Conservation (phyloP, 1,140 invertebrate species). For the Conopomorpha cramerella region DNA sequence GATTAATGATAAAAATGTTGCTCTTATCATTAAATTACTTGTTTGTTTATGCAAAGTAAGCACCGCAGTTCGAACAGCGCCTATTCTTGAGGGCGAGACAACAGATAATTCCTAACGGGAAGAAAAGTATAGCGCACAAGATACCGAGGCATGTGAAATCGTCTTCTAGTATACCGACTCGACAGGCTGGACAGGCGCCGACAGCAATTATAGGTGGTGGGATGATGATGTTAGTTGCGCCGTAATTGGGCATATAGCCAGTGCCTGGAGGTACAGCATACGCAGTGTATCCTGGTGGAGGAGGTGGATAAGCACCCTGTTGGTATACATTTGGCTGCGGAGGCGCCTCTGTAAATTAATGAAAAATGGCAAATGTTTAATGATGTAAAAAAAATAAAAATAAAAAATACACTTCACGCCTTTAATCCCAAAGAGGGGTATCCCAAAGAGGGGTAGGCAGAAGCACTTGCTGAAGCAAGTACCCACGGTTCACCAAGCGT, state of each 20-base stretch:
- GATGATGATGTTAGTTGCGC: conserved; percentile 55
- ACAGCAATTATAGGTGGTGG: conserved; percentile 58
- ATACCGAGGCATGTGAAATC: conserved; percentile 82
- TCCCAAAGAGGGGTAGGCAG: too few relatives aligned
- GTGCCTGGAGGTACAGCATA: conserved; percentile 18
- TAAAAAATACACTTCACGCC: too few relatives aligned
- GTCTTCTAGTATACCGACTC: conserved; percentile 83
- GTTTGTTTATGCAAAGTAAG: conserved; percentile 68
- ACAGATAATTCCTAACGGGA: conserved; percentile 82
- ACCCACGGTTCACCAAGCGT: too few relatives aligned
- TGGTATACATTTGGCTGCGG: background rate
- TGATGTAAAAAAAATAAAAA: too few relatives aligned
- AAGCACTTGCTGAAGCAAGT: too few relatives aligned
- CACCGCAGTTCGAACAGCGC: conserved; percentile 83
- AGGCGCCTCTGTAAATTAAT: too few relatives aligned
- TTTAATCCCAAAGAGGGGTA: too few relatives aligned
- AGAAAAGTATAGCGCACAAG: conserved; percentile 83
- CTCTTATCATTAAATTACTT: background rate
- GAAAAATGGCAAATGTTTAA: too few relatives aligned
- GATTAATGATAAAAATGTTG: too few relatives aligned
- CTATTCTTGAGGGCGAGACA: conserved; percentile 78
- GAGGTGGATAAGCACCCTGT: conserved; percentile 20
- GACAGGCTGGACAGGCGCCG: conserved; percentile 81
- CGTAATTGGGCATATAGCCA: conserved; percentile 49
- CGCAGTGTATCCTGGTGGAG: conserved; percentile 36